Evolutionary conservation across 2,113 vertebrate species (phyloP).

Genomic region (Bettongia penicillata): DNA sequence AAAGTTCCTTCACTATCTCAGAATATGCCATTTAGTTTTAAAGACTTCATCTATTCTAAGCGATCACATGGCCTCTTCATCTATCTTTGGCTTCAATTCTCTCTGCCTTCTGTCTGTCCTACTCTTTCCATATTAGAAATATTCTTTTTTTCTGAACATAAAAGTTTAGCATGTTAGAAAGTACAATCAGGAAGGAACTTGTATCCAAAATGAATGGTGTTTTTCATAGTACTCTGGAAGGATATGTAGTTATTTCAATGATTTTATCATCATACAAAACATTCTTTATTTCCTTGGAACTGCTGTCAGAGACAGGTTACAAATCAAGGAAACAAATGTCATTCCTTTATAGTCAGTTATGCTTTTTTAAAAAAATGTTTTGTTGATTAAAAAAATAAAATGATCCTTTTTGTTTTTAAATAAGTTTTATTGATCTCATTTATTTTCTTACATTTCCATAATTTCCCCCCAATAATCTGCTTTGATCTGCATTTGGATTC

Average conservation of each 20-base stretch:
- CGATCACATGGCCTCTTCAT: background rate
- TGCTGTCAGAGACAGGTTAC: background rate
- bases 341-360: background rate
- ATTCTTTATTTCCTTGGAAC: background rate
- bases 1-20: background rate
- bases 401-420: background rate
- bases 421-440: background rate
- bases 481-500: background rate
- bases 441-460: background rate
- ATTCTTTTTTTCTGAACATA: slow-evolving; percentile 15
- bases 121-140: slow-evolving; percentile 29
- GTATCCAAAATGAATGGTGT: background rate
- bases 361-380: background rate
- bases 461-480: background rate
- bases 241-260: background rate
- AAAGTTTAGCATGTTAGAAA: background rate
- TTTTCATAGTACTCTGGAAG: background rate
- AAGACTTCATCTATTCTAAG: background rate
- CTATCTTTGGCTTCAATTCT: slow-evolving; percentile 32
- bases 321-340: background rate
- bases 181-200: background rate
- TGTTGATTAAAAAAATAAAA: background rate
- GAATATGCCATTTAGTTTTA: background rate
- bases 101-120: background rate
- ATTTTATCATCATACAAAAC: background rate